A percentile compares a stretch with the other conserved stretches of the same genome.
phyloP scores from a whole-genome alignment of 2,797 vertebrate genomes.

The Thripadectes ignobilis region DNA sequence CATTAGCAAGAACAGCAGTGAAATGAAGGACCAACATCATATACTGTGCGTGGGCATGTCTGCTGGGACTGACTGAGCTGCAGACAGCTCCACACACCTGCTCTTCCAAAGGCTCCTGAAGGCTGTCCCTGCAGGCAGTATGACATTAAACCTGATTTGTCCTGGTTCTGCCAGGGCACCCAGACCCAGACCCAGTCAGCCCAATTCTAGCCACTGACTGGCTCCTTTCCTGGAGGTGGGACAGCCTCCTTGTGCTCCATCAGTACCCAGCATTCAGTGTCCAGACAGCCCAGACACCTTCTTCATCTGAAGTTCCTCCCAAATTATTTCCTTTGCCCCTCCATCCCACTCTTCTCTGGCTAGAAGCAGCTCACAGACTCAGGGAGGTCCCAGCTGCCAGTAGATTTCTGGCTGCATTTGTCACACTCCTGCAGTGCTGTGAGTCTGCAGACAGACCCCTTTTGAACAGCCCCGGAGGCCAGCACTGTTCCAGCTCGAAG shows the following conservation, averaged over 20 bases:
- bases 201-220: neutral
- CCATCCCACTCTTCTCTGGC: neutral
- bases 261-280: accelerated
- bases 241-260: neutral
- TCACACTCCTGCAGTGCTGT: neutral
- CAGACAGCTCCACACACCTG: accelerated
- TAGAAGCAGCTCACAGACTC: neutral
- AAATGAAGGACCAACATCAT: accelerated
- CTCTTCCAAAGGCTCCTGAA: neutral
- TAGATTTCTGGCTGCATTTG: neutral
- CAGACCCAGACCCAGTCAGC: neutral
- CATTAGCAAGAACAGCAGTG: accelerated
- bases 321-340: neutral
- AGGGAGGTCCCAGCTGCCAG: neutral
- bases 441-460: neutral
- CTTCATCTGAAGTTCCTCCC: neutral
- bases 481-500: neutral
- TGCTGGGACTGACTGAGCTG: neutral
- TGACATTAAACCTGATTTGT: neutral
- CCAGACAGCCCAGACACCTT: neutral
- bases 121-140: accelerated
- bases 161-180: neutral
- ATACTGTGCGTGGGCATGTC: accelerated
- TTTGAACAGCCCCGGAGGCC: neutral
- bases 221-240: neutral